Evolutionary conservation across 2,113 vertebrate genomes (phyloP), one percentile per base, ranked within the genome.

Genomic region (Sceloporus tristichus): DNA sequence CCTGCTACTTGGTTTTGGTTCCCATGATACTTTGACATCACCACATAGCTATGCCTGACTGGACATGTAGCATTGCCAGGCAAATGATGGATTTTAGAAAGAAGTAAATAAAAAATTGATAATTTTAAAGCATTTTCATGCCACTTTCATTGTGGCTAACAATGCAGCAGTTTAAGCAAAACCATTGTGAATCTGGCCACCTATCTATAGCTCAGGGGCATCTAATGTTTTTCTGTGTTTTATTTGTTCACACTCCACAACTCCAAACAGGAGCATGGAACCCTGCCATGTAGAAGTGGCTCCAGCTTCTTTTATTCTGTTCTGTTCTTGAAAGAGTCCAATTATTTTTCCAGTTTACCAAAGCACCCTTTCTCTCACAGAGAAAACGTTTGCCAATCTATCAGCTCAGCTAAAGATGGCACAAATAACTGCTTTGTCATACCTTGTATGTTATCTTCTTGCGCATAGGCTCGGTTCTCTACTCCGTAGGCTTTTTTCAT

Each of bases 391-490:
- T 40, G 34, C 34, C 40, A n/a, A 9, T 27, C 40, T 53, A 7
- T 25, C 19, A 70, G 27, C 68, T 71, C 68, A 71, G 40, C 10
- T 16, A 13, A 4, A 82, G 62, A 62, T 7, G 1, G 23, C 54
- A 38, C 21, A 78, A 71, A 13, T 70, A n/a, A 19, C 82, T 71
- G 75, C 13, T 90, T 85, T 21, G 21, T 1, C 92, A 29, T 96
- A 97, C 97, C 97, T 96, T 93, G 95, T 29, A 90, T 59, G 71
- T 93, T 93, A 76, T 96, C 96, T 38, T 97, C 97, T 86, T 96
- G 96, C 9, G 87, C 92, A 74, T 96, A 97, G 70, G 96, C 97
- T 91, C 38, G 92, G 88, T 97, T 97, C 53, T 97, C 97, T 81
- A 96, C 75, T 53, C 96, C 97, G 21, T 81, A 71, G 29, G 90